A percentile compares a stretch with the other conserved stretches of the same genome.
These are phyloP conservation scores for Acanthococcus lagerstroemiae DNA, from an alignment of 2,888 invertebrate species.

Conservation along the genomic window DNA sequence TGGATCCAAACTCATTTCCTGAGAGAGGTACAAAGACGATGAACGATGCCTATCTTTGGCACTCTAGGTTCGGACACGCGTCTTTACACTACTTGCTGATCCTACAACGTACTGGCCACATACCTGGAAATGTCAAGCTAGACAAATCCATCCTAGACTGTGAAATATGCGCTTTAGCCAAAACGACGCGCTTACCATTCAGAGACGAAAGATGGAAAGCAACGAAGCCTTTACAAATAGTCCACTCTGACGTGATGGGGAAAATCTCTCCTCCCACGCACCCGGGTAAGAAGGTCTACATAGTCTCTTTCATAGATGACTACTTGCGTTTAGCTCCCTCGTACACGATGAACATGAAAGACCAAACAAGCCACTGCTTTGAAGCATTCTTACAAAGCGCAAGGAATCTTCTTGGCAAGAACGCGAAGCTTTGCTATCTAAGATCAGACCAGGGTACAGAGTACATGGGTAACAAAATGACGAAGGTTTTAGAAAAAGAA, in stretches of 20 bases:
- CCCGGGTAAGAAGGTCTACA: not conserved
- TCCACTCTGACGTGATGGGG: not conserved
- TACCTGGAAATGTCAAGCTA: not conserved
- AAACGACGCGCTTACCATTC: not conserved
- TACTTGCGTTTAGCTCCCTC: not conserved
- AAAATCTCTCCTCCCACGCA: not conserved
- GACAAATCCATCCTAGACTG: not conserved
- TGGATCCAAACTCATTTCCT: too few species aligned
- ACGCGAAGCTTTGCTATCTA: not conserved
- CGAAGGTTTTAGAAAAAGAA: not conserved
- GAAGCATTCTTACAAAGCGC: too few species aligned
- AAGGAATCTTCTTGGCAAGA: not conserved
- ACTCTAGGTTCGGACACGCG: too few species aligned
- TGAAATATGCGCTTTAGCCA: not conserved
- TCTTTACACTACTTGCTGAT: not conserved
- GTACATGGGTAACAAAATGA: not conserved
- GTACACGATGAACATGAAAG: not conserved
- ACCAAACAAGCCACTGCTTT: not conserved
- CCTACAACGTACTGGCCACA: not conserved
- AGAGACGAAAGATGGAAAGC: not conserved
- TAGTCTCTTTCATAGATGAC: not conserved
- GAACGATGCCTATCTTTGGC: too few species aligned
- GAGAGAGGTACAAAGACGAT: too few species aligned
- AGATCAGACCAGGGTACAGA: not conserved
- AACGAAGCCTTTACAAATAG: not conserved